Evolutionary conservation across 2,113 vertebrate species (phyloP), one percentile per base, ranked within the genome.

Genomic region (Pionites leucogaster): DNA sequence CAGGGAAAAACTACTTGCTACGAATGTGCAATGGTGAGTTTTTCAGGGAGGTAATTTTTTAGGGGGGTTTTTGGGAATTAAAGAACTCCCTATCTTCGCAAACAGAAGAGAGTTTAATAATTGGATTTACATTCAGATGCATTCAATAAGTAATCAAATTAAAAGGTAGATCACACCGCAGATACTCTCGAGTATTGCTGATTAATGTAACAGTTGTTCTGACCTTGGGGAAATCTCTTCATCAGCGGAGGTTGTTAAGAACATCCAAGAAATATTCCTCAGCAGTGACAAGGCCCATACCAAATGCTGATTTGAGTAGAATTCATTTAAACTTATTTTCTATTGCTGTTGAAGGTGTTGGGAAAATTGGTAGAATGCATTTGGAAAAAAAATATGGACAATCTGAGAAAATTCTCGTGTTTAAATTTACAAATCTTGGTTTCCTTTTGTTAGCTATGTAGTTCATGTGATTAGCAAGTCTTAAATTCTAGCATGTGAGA

Each of bases 11-110:
- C 96, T 99, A 99, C 96, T 97, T 99, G 96, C 97, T 99, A 63
- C 98, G 99, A 95, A 99, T 99, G 99, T 99, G 99, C 96, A 99
- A 99, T 92, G 99, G 99, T 99, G 97, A 99, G 98, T 55, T 85
- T 77, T 85, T 52, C 1, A 0, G 31, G 39, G 12, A 12, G 8
- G 22, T 59, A 59, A 35, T 59, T 59, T 35, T 35, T 35, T 6
- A 35, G 28, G 27, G n/a, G 8, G 15, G 5, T 17, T 33, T 17
- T 2, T 4, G 10, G 29, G 9, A 82, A 47, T 67, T 75, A 33
- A 74, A 82, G 25, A 92, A 22, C 18, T 78, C 46, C 10, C 6
- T 18, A 4, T 60, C 60, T 67, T 23, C 86, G 28, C 41, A 88
- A 33, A 16, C 86, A 10, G 28, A 92, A 89, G 33, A 18, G 27